Conservation (phyloP, 1,140 invertebrate genomes). For the Lethrus apterus region DNA sequence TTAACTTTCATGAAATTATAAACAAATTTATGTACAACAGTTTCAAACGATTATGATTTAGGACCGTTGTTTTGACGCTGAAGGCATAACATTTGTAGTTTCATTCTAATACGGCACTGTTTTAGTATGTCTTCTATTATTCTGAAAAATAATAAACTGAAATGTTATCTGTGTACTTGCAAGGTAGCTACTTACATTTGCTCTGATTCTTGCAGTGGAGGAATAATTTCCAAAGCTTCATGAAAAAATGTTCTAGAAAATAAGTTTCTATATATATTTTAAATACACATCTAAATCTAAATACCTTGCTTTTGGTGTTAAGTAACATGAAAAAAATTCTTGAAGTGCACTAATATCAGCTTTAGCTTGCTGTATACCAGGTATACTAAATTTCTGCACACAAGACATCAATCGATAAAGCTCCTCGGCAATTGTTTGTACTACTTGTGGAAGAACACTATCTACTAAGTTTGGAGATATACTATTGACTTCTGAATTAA, state of each 20-base stretch:
- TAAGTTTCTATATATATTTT: background rate
- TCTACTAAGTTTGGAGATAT: conserved; percentile 71
- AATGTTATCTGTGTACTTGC: background rate
- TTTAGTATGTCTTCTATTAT: conserved; percentile 36
- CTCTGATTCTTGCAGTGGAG: conserved; percentile 44
- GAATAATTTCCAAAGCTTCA: conserved; percentile 54
- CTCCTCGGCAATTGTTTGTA: conserved; percentile 88
- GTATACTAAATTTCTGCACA: conserved; percentile 58
- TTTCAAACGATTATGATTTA: conserved; percentile 16
- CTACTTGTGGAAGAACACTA: conserved; percentile 73
- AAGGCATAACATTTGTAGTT: conserved; percentile 35
- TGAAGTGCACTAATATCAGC: conserved; percentile 54
- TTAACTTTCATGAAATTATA: background rate
- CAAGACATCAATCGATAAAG: conserved; percentile 78
- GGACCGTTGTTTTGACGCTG: too few species aligned
- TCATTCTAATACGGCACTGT: conserved; percentile 33
- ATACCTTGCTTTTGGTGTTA: conserved; percentile 50
- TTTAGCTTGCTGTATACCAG: conserved; percentile 61
- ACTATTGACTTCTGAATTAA: conserved; percentile 83
- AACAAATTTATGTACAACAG: background rate
- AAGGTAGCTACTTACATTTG: conserved; percentile 34
- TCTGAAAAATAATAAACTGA: conserved; percentile 18
- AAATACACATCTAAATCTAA: conserved; percentile 14
- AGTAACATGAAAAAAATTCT: conserved; percentile 46
- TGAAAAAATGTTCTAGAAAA: conserved; percentile 49